A percentile compares a stretch with the other conserved stretches of the same genome.
Conservation (phyloP, 2,797 vertebrate genomes). For the Macropus fuliginosus region DNA sequence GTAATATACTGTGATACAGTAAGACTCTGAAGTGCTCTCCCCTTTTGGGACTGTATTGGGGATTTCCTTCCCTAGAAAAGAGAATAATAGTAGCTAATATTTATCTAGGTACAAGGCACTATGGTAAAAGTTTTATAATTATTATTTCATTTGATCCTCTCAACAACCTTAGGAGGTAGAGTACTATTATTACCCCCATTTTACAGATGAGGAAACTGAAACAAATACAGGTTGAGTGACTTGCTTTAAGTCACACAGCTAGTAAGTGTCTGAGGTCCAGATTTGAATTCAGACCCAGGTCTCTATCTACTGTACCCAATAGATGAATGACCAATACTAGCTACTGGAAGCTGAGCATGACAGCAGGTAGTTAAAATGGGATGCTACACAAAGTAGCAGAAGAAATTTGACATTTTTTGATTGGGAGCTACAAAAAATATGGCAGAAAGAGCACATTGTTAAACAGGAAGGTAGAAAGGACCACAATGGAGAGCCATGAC, state of each 20-base stretch:
- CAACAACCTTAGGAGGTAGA: not conserved
- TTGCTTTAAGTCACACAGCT: not conserved
- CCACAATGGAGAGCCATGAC: not conserved
- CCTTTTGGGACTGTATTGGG: not conserved
- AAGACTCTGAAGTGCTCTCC: not conserved
- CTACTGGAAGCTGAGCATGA: not conserved
- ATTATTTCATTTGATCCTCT: not conserved
- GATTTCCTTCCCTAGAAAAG: not conserved
- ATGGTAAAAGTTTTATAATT: not conserved
- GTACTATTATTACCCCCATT: not conserved
- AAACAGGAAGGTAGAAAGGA: not conserved
- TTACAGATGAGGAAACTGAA: not conserved
- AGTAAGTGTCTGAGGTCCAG: not conserved
- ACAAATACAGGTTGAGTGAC: not conserved
- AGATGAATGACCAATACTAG: not conserved
- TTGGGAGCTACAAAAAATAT: not conserved
- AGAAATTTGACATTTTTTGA: not conserved
- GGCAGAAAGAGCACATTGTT: not conserved
- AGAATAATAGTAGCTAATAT: not conserved
- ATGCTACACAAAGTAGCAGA: not conserved
- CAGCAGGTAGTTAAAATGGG: not conserved
- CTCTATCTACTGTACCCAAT: not conserved
- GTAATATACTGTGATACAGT: not conserved
- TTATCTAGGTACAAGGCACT: not conserved
- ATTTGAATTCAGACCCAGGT: not conserved